Evolutionary conservation across 2,113 vertebrate genomes (phyloP), one percentile per base, ranked within the genome.

Genomic region (Hemiscyllium ocellatum): DNA sequence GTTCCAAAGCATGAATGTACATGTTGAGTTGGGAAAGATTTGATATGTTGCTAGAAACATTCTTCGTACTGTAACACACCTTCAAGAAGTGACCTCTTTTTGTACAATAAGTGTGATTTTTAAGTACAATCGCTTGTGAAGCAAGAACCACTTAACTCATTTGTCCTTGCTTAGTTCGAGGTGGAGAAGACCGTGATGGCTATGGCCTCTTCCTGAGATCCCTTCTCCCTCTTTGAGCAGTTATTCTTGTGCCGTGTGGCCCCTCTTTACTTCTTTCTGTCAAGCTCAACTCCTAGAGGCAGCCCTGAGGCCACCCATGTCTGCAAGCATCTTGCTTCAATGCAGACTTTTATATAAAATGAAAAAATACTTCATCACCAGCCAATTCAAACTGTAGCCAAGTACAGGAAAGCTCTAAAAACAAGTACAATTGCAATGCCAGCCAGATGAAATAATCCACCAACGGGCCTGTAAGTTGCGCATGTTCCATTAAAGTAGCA

Each of bases 401-500:
- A 83, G 78, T 83, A 42, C 15, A 83, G 78, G 78, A 83, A 83
- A 83, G 33, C 78, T 83, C 78, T n/a, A 83, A 83, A 76, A 83
- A 83, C 78, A 42, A 19, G 33, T 83, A 83, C 78, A 83, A 83
- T 83, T 83, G n/a, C n/a, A 37, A 15, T 17, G 37, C n/a, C 78
- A 42, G 78, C 78, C 78, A 83, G 78, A 42, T 19, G 78, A 83
- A 83, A 37, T 83, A 83, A 83, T 37, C 78, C 78, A 83, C n/a
- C 78, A 83, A 83, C 15, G 4, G 37, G 37, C 78, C 78, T 83
- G 33, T 83, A 37, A 83, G n/a, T 83, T 3, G 15, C 37, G 37
- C n/a, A 37, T 42, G 78, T 33, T 76, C 72, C 72, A 26, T 83
- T 83, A 4, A 83, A 83, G n/a, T 83, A 83, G 78, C 37, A 17